These are phyloP conservation scores for Tortricodes alternella DNA, from an alignment of 2,888 invertebrate species.

Conservation along the genomic window DNA sequence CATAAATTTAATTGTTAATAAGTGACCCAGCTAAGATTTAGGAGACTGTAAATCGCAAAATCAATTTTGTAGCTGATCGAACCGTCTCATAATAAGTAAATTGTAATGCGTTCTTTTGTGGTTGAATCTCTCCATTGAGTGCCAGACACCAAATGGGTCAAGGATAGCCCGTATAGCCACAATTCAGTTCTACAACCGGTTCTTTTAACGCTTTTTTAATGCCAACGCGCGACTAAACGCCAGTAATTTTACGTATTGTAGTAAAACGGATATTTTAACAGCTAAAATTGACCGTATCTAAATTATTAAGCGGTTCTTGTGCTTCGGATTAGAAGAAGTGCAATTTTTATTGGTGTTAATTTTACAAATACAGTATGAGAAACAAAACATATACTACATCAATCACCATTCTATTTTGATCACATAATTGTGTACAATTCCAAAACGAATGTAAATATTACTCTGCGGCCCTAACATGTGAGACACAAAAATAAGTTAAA, in stretches of 20 bases:
- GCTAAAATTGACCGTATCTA: constrained; percentile 19
- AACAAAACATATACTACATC: no score
- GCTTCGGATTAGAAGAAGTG: constrained; percentile 13
- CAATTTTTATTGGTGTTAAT: constrained; percentile 4
- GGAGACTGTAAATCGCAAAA: no score
- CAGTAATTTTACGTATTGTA: constrained; percentile 16
- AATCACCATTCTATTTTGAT: no score
- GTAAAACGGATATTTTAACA: constrained; percentile 20
- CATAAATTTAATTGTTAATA: no score
- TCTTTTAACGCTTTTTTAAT: constrained; percentile 14
- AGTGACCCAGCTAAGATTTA: no score
- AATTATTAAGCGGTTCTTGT: constrained; percentile 7
- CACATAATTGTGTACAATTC: no score
- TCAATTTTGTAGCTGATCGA: neutral
- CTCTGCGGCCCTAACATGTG: no score
- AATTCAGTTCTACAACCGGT: constrained; percentile 24
- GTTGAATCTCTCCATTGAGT: constrained; percentile 16
- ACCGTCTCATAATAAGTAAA: neutral
- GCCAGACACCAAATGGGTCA: constrained; percentile 19
- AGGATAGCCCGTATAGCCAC: constrained; percentile 15
- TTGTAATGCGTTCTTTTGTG: constrained; percentile 18
- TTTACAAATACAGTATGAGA: no score
- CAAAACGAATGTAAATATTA: no score
- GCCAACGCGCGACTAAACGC: constrained; percentile 22
- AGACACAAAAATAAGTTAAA: no score